Conservation (phyloP, 2,888 invertebrate species). For the Agrochola lota region DNA sequence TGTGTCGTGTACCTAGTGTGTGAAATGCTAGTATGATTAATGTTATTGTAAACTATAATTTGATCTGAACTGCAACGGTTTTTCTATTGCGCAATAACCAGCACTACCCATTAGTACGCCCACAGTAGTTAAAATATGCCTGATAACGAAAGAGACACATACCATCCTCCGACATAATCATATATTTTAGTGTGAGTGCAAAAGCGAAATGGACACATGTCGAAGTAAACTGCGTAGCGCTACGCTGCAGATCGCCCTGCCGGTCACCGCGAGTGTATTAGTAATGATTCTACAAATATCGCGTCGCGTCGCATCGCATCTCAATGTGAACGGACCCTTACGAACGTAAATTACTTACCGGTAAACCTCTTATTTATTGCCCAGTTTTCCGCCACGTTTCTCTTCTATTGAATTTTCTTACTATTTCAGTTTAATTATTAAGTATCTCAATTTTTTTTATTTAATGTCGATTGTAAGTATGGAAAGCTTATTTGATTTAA, state of each 20-base stretch:
- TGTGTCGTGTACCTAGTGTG: too few species aligned
- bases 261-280: neutral
- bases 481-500: conserved; percentile 19
- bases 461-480: neutral
- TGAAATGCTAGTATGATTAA: too few species aligned
- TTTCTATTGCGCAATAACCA: too few species aligned
- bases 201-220: neutral
- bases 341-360: conserved; percentile 54
- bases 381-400: conserved; percentile 31
- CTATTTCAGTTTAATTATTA: conserved; percentile 30
- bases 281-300: neutral
- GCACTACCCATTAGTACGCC: too few species aligned
- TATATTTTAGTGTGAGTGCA: neutral
- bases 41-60: too few species aligned
- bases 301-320: neutral
- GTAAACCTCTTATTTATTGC: conserved; percentile 60
- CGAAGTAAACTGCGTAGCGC: neutral
- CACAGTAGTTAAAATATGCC: too few species aligned
- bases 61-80: too few species aligned
- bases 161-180: too few species aligned
- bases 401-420: conserved; percentile 38
- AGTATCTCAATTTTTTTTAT: conserved; percentile 11
- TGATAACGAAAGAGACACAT: too few species aligned
- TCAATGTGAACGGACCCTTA: conserved; percentile 5
- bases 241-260: neutral